Evolutionary conservation across 2,113 vertebrate species (phyloP).

Genomic region (Onychostoma macrolepis): DNA sequence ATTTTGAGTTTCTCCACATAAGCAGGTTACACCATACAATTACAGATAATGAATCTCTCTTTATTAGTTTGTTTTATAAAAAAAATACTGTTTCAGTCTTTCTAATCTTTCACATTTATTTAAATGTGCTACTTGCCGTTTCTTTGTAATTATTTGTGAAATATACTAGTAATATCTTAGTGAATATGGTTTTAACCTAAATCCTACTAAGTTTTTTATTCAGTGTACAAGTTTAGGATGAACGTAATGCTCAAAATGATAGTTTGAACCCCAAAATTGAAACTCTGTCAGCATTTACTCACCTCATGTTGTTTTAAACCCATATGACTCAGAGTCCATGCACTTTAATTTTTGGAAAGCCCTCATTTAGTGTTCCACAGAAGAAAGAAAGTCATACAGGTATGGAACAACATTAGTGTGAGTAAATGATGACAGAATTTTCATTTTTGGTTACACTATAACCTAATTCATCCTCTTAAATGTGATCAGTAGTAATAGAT

Average conservation of each 20-base stretch:
- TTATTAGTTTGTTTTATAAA: not conserved
- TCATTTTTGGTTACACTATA: not conserved
- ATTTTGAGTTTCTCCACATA: not conserved
- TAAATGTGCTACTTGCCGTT: not conserved
- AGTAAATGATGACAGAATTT: not conserved
- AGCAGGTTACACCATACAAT: too few relatives aligned
- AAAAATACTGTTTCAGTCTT: not conserved
- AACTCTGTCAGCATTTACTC: not conserved
- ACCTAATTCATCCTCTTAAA: not conserved
- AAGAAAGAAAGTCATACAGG: not conserved
- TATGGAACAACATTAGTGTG: not conserved
- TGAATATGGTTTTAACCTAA: not conserved
- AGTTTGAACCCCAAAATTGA: not conserved
- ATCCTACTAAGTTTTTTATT: not conserved
- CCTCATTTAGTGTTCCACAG: not conserved
- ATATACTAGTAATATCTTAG: not conserved
- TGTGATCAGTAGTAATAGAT: not conserved
- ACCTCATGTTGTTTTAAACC: not conserved
- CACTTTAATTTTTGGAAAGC: not conserved
- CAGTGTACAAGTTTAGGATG: not conserved
- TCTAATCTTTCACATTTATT: not conserved
- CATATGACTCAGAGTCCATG: not conserved
- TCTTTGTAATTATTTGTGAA: not conserved
- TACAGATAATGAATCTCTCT: too few relatives aligned
- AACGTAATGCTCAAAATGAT: not conserved